Conservation (phyloP, 1,140 invertebrate genomes). For the Hypsibius dujardini region DNA sequence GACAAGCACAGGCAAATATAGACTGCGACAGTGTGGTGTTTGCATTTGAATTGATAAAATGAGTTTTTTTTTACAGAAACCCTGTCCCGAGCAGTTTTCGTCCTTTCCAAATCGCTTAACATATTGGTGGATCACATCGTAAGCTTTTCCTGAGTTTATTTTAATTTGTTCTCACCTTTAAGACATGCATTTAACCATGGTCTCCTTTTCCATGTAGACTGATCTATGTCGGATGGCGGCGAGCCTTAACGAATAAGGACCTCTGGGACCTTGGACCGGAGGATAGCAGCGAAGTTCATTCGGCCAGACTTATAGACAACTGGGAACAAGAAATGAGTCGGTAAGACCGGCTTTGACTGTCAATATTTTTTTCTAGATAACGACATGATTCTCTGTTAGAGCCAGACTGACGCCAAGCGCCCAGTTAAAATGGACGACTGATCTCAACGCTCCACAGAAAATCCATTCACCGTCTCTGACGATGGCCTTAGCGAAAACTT, state of each 20-base stretch:
- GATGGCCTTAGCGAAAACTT: not conserved
- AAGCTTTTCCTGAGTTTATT: not conserved
- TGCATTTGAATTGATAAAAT: not conserved
- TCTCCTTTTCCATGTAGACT: not conserved
- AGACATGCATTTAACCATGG: not conserved
- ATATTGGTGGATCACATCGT: constrained; percentile 8
- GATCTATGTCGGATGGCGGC: constrained; percentile 19
- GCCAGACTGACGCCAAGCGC: not conserved
- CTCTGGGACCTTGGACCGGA: constrained; percentile 20
- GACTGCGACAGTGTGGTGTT: not conserved
- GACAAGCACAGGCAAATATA: not conserved
- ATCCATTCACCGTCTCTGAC: not conserved
- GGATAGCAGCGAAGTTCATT: constrained; percentile 15
- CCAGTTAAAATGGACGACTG: not conserved
- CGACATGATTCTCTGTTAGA: not conserved
- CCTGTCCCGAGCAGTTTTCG: not conserved
- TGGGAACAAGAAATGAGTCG: not conserved
- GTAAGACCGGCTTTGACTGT: constrained; percentile 18
- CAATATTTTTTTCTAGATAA: constrained; percentile 16
- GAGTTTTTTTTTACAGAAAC: not conserved
- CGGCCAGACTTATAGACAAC: not conserved
- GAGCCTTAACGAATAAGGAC: constrained; percentile 18
- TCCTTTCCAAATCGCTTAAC: not conserved
- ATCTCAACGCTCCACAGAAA: not conserved
- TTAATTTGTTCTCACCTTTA: not conserved